phyloP scores from a whole-genome alignment of 2,888 invertebrate species.

The Halictus ligatus region DNA sequence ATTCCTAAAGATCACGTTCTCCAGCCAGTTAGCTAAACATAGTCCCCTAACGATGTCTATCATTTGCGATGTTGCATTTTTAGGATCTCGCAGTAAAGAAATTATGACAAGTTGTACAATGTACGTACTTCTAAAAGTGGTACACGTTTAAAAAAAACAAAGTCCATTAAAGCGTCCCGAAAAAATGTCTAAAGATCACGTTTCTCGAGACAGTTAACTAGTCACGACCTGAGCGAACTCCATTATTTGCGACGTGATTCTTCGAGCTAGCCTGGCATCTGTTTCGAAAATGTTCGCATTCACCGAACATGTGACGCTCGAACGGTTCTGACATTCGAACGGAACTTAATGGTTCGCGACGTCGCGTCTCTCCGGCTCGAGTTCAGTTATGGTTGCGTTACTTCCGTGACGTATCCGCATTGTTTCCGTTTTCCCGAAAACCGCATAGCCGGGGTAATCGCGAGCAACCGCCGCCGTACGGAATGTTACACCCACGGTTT shows the following conservation, averaged over 20 bases:
- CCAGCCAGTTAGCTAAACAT: no score
- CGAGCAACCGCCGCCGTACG: conserved; percentile 57
- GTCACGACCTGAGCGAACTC: no score
- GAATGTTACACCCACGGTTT: conserved; percentile 71
- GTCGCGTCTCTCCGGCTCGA: background rate
- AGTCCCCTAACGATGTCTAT: no score
- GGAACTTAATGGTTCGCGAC: conserved; percentile 15
- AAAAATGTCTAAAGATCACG: background rate
- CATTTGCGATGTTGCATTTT: no score
- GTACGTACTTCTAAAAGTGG: no score
- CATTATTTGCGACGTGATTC: background rate
- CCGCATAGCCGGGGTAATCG: conserved; percentile 50
- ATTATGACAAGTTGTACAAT: no score
- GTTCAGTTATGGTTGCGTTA: conserved; percentile 42
- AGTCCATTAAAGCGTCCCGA: no score
- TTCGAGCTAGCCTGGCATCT: background rate
- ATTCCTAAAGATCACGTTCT: no score
- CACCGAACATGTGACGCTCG: background rate
- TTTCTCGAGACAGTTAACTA: background rate
- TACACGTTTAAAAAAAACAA: no score
- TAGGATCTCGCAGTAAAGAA: no score
- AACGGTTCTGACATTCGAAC: background rate
- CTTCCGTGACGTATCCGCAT: conserved; percentile 34
- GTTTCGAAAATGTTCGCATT: background rate
- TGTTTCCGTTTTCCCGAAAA: conserved; percentile 48